These are phyloP conservation scores for Corythoichthys intestinalis DNA, from an alignment of 2,113 vertebrate genomes.

Conservation along the genomic window DNA sequence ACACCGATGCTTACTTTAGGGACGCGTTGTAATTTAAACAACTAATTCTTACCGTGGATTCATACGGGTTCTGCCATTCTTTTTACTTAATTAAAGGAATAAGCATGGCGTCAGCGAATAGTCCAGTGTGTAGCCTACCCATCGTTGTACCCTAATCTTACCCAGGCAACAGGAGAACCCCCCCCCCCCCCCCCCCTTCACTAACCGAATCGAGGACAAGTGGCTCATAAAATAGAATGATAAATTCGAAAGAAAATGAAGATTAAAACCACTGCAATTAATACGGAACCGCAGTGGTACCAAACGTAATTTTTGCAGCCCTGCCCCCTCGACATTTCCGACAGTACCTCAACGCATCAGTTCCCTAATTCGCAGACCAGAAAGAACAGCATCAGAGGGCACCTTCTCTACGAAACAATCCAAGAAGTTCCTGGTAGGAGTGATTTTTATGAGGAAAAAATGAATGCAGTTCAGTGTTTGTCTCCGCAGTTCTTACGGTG, in stretches of 20 bases:
- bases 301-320: background rate
- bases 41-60: background rate
- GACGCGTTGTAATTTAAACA: background rate
- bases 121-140: too few species aligned
- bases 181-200: too few species aligned
- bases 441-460: background rate
- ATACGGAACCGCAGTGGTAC: background rate
- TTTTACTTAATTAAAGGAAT: too few species aligned
- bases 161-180: too few species aligned
- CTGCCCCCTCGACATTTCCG: conserved; percentile 8
- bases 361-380: conserved; percentile 37
- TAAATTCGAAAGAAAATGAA: background rate
- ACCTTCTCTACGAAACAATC: conserved; percentile 33
- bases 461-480: too few species aligned
- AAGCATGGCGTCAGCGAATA: too few species aligned
- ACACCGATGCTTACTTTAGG: conserved; percentile 38
- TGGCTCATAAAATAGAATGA: background rate
- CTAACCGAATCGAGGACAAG: background rate
- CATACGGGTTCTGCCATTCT: too few species aligned
- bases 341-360: conserved; percentile 27
- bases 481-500: background rate
- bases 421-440: conserved; percentile 50
- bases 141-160: too few species aligned
- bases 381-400: conserved; percentile 41
- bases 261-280: background rate